Evolutionary conservation across 2,113 vertebrate genomes (phyloP).

Genomic region (Casuarius casuarius): DNA sequence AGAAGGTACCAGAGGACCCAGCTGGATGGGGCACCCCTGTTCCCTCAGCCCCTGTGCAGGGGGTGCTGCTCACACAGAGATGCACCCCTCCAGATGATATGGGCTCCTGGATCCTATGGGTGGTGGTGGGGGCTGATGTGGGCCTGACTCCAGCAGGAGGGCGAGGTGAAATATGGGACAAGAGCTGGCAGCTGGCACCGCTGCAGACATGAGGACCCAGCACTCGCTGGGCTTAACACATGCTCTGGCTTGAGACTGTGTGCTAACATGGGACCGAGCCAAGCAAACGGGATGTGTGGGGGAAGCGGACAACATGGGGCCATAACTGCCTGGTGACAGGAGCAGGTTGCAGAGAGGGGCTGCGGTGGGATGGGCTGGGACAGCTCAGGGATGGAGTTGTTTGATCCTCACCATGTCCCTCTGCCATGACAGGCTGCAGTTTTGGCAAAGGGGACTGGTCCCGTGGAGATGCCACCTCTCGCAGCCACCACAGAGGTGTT

Average conservation of each 20-base stretch:
- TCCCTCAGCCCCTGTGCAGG: neutral
- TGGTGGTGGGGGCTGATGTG: neutral
- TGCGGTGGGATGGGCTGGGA: neutral
- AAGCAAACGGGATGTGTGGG: neutral
- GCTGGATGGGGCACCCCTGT: neutral
- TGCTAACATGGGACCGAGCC: neutral
- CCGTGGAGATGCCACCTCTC: slow-evolving; percentile 41
- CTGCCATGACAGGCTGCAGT: slow-evolving; percentile 30
- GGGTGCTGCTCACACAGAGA: neutral
- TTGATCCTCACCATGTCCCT: neutral
- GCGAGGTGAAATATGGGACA: neutral
- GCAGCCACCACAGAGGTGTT: neutral
- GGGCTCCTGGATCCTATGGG: accelerated
- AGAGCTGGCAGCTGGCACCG: neutral
- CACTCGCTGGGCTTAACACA: neutral
- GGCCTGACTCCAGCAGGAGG: neutral
- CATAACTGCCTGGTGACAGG: neutral
- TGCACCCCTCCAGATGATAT: accelerated
- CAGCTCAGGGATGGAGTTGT: neutral
- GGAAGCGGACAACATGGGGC: accelerated
- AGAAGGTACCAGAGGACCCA: slow-evolving; percentile 32
- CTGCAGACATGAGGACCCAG: neutral
- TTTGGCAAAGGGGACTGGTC: slow-evolving; percentile 25
- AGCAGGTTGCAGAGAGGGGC: neutral
- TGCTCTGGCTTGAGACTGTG: neutral